phyloP scores from a whole-genome alignment of 2,888 invertebrate genomes.

The Diarsia dahlii region DNA sequence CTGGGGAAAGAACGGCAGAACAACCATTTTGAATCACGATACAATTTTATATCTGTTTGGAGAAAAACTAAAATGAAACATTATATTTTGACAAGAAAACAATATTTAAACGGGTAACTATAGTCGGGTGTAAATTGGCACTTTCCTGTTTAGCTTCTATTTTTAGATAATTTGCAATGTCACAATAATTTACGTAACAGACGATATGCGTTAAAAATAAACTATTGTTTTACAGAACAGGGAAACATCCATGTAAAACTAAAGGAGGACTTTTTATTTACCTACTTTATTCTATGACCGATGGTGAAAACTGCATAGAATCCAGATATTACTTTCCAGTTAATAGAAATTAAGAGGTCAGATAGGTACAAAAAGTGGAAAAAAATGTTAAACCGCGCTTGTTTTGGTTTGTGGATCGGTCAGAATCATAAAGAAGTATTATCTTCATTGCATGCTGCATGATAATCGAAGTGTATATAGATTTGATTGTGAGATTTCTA shows the following conservation, averaged over 20 bases:
- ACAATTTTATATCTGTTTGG: background rate
- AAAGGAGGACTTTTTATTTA: too few relatives aligned
- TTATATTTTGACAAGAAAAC: background rate
- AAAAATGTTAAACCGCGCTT: too few relatives aligned
- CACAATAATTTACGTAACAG: background rate
- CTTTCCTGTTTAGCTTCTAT: background rate
- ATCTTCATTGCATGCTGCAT: too few relatives aligned
- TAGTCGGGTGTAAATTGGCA: background rate
- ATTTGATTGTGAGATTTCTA: too few relatives aligned
- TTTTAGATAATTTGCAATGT: background rate
- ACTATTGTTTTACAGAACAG: background rate
- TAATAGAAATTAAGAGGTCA: too few relatives aligned
- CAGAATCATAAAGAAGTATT: too few relatives aligned
- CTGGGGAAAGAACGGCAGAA: background rate
- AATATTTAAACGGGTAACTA: background rate
- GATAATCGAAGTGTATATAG: too few relatives aligned
- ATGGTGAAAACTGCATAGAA: too few relatives aligned
- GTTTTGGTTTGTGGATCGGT: too few relatives aligned
- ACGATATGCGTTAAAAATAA: background rate
- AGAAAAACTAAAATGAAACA: background rate
- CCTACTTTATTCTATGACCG: too few relatives aligned
- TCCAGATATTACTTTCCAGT: too few relatives aligned
- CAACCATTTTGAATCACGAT: constrained; percentile 14
- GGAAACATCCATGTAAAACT: background rate
- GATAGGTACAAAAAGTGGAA: too few relatives aligned